Base-by-base conservation (phyloP, 2,113 vertebrate species). In the Struthidea cinerea region DNA sequence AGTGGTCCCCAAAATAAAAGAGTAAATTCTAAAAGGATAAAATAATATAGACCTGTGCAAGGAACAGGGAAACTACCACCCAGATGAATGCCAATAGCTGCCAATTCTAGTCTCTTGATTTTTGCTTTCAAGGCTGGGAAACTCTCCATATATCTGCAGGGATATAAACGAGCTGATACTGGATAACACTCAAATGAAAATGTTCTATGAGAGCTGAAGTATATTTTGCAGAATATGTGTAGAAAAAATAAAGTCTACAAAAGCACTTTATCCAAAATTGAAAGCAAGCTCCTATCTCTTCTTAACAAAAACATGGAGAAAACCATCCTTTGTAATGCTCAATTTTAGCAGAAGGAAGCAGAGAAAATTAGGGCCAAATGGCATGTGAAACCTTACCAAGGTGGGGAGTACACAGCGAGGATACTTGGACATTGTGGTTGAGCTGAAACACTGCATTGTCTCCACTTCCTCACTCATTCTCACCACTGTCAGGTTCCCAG, bases 81-180 rank as follows among this genome's bases (percentile, higher is more conserved):
- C 71, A 75, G 60, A 90, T 60, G 78, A 90, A 67, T 93, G 82
- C 85, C 90, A 96, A 80, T 55, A 93, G 76, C 94, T 96, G 78
- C 87, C 91, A 96, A 78, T 88, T 86, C 87, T 65, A 78, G 64
- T 86, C 63, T 84, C 93, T 91, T 93, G 75, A 90, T 96, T 96
- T 94, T 91, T 88, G 59, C 83, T 92, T 97, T 96, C 79, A 96
- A 94, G 90, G 56, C 92, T 94, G 95, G 84, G 92, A 96, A 96
- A 28, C 35, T 90, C 59, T 93, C 94, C 95, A 96, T 95, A 90
- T 97, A 83, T 90, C 94, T 96, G 80, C 84, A 89, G 75, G 94
- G 90, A 80, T 95, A 91, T 77, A 93, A 94, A 91, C 0, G 74
- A 93, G 89, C 80, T 88, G 89, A 90, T 97, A 73, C 83, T 83